Percentiles rank a stretch among this genome's conserved stretches.
Conservation (phyloP, 2,113 vertebrate species). For the Nibea albiflora region DNA sequence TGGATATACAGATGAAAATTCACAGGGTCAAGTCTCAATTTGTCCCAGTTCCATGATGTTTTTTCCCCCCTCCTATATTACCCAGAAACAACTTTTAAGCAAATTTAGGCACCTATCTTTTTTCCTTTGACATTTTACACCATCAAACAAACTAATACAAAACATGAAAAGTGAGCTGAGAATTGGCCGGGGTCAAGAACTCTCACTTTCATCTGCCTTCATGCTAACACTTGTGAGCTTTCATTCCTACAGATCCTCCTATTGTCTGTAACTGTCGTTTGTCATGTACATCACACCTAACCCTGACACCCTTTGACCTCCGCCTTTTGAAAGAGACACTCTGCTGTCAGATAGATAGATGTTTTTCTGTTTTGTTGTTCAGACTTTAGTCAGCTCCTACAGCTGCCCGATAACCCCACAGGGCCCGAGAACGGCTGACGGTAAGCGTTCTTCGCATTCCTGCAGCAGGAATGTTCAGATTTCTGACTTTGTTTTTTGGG, state of each 20-base stretch:
- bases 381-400: conserved; percentile 20
- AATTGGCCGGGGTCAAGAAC: conserved; percentile 25
- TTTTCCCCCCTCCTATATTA: neutral
- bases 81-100: too few relatives aligned
- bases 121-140: neutral
- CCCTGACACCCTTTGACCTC: conserved; percentile 40
- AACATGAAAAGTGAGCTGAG: conserved; percentile 7
- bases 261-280: conserved; percentile 54
- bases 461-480: conserved; percentile 52
- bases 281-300: conserved; percentile 62
- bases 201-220: conserved; percentile 47
- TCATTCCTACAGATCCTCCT: conserved; percentile 58
- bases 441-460: conserved; percentile 57
- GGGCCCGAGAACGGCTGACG: conserved; percentile 6
- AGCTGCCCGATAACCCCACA: conserved; percentile 42
- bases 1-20: neutral
- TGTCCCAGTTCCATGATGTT: neutral
- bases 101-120: neutral
- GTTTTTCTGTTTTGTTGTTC: conserved; percentile 35
- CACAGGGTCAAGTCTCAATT: neutral
- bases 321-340: conserved; percentile 30
- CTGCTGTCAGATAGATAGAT: conserved; percentile 46
- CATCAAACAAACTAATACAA: conserved; percentile 14
- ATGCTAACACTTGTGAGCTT: conserved; percentile 38
- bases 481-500: conserved; percentile 50